Evolutionary conservation across 2,797 vertebrate genomes (phyloP).

Genomic region (Alfaro cultratus): DNA sequence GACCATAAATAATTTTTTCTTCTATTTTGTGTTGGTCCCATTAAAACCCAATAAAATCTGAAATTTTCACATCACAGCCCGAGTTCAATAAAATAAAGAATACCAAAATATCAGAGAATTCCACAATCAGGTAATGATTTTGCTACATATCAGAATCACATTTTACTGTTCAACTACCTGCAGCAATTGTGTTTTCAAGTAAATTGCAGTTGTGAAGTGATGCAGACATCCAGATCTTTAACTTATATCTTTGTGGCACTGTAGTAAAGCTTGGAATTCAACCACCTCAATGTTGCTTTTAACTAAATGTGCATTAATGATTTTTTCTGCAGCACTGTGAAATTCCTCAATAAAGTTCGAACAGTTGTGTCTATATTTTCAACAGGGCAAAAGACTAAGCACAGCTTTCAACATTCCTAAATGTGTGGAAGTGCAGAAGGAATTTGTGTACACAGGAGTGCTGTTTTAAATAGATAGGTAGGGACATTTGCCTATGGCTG

Average conservation of each 20-base stretch:
- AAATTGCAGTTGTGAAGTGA: not conserved
- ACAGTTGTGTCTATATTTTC: not conserved
- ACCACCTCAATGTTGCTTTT: not conserved
- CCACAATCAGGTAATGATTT: not conserved
- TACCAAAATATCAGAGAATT: not conserved
- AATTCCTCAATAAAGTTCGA: not conserved
- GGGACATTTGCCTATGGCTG: conserved; percentile 72
- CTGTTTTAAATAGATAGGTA: conserved; percentile 77
- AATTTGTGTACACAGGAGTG: conserved; percentile 60
- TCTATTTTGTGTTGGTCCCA: no score
- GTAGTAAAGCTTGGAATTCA: not conserved
- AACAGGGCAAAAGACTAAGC: not conserved
- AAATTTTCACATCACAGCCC: not conserved
- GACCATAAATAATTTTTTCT: no score
- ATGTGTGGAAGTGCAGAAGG: conserved; percentile 8
- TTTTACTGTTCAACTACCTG: not conserved
- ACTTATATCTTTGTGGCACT: not conserved
- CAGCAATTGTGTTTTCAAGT: not conserved
- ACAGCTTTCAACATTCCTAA: not conserved
- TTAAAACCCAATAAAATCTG: no score
- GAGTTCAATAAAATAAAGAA: not conserved
- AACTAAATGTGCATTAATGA: not conserved
- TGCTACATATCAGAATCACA: not conserved
- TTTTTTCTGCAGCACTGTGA: not conserved
- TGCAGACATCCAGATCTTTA: not conserved